These are phyloP conservation scores for Gymnoscopelus braueri DNA, from an alignment of 2,797 vertebrate genomes.

Conservation along the genomic window DNA sequence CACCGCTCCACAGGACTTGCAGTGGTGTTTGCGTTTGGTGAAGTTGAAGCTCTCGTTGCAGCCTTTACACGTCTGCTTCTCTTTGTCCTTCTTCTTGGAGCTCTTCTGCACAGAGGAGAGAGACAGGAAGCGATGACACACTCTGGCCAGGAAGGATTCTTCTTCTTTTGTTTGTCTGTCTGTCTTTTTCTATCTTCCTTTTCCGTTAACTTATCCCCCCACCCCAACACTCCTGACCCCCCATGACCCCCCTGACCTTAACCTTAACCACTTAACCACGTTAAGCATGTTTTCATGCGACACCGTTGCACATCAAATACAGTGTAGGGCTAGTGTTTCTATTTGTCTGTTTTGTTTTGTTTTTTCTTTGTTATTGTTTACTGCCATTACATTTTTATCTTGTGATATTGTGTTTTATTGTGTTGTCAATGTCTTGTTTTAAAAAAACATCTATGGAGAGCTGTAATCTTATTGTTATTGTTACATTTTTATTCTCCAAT, in stretches of 20 bases:
- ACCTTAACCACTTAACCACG: too few relatives aligned
- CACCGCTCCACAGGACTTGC: constrained; percentile 93
- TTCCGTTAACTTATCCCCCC: constrained; percentile 19
- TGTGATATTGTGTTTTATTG: too few relatives aligned
- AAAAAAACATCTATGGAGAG: too few relatives aligned
- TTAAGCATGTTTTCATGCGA: too few relatives aligned
- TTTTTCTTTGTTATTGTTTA: too few relatives aligned
- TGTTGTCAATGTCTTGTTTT: too few relatives aligned
- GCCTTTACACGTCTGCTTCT: constrained; percentile 93
- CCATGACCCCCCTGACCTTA: neutral
- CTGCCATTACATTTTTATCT: too few relatives aligned
- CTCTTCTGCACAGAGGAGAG: constrained; percentile 81
- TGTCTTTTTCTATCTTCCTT: constrained; percentile 21
- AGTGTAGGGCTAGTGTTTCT: too few relatives aligned
- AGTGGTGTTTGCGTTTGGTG: constrained; percentile 95
- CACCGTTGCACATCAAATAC: too few relatives aligned
- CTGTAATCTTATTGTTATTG: too few relatives aligned
- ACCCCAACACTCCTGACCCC: neutral
- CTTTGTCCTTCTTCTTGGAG: constrained; percentile 92
- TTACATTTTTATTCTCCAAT: too few relatives aligned
- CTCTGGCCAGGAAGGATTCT: constrained; percentile 25
- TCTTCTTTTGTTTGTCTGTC: constrained; percentile 22
- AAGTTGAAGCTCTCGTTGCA: constrained; percentile 94
- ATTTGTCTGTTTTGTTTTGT: too few relatives aligned
- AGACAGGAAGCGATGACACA: constrained; percentile 37